Evolutionary conservation across 2,888 invertebrate genomes (phyloP).

Genomic region (Alentia gelatinosa): DNA sequence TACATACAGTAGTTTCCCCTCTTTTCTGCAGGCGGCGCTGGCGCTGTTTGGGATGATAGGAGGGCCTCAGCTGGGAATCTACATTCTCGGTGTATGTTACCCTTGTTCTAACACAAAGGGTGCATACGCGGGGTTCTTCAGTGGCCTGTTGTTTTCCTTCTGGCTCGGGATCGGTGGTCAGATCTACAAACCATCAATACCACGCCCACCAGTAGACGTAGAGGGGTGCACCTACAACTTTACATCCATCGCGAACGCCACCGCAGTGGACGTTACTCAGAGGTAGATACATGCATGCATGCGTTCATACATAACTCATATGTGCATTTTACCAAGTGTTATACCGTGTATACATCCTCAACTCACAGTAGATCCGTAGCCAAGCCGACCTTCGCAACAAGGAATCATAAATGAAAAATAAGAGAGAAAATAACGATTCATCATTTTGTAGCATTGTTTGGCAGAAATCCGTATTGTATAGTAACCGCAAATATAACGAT

Average conservation of each 20-base stretch:
- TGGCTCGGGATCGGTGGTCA: conserved; percentile 92
- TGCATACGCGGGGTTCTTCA: conserved; percentile 85
- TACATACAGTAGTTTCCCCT: neutral
- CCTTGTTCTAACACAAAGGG: conserved; percentile 84
- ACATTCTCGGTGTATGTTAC: conserved; percentile 79
- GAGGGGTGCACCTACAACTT: neutral
- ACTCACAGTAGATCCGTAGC: no score
- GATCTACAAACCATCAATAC: conserved; percentile 81
- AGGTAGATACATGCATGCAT: no score
- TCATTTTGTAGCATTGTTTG: no score
- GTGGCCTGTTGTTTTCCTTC: conserved; percentile 86
- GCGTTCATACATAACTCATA: no score
- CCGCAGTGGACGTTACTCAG: neutral
- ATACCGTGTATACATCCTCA: no score
- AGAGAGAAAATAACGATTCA: no score
- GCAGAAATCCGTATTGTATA: no score
- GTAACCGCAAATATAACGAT: no score
- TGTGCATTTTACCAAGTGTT: no score
- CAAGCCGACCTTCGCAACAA: no score
- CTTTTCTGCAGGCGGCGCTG: conserved; percentile 74
- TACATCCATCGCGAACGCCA: neutral
- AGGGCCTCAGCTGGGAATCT: conserved; percentile 78
- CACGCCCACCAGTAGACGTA: neutral
- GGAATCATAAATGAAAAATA: no score
- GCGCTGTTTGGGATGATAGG: conserved; percentile 80